Base-by-base conservation (phyloP, 2,113 vertebrate species). In the Eretmochelys imbricata region DNA sequence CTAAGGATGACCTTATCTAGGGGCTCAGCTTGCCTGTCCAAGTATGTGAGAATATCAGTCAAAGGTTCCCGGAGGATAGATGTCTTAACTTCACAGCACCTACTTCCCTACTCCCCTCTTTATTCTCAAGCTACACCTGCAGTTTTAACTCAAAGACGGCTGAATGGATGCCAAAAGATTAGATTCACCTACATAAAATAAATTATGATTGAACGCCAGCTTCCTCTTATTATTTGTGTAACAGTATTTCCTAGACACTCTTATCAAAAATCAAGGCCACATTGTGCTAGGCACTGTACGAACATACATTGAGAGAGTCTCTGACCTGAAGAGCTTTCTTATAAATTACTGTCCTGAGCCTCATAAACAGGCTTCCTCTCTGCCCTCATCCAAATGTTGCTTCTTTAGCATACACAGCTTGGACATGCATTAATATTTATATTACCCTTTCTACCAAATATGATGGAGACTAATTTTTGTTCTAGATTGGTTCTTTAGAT, bases 131-230 rank as follows among this genome's bases (percentile, higher is more conserved):
- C n/a, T 87, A 75, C 24, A 31, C 10, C 54, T 62, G 79, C 59
- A 24, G 48, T 35, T 38, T 38, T 50, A 85, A n/a, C 35, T 38
- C 19, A 54, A 88, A 46, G 1, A 2, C 53, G 19, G 42, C 65
- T 25, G 5, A 14, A 51, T 0, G 0, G 5, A 17, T 80, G 51
- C 85, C 90, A 54, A 57, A 80, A 81, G 19, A n/a, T 50, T 35
- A 6, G 10, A 48, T 31, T 48, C 35, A 20, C 2, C 49, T 72
- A 81, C 50, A 11, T 1, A 0, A 12, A 35, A 85, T 42, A 46
- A 76, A 31, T 87, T 20, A 11, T 50, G 82, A 20, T 54, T 72
- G n/a, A 90, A 48, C 2, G 89, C 84, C 57, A 88, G 85, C 31
- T 82, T 6, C 9, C 16, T 31, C 80, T 24, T 79, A 85, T 84